Evolutionary conservation across 2,113 vertebrate species (phyloP).

Genomic region (Neogale vison): DNA sequence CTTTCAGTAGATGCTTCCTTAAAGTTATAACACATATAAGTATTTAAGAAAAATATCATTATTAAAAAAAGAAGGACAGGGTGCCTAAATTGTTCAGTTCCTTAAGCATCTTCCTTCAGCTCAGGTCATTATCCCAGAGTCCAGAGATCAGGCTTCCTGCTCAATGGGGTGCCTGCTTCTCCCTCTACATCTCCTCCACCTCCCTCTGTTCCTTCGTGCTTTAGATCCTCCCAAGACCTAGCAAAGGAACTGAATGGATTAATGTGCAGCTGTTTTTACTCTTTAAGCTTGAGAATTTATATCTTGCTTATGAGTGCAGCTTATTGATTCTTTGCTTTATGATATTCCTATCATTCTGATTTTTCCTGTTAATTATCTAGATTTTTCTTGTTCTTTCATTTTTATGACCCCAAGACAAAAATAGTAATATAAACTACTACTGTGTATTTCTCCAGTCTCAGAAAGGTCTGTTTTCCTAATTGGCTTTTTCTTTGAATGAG

Average conservation of each 20-base stretch:
- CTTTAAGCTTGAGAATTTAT: background rate
- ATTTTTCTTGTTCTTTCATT: background rate
- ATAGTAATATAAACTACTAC: background rate
- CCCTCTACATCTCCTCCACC: too few relatives aligned
- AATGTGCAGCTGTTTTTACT: background rate
- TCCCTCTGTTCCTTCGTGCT: too few relatives aligned
- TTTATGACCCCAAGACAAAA: background rate
- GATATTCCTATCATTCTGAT: background rate
- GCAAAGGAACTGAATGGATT: background rate
- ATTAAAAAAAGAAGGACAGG: too few relatives aligned
- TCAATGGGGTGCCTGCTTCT: too few relatives aligned
- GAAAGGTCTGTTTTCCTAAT: background rate
- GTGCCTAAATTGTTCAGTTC: too few relatives aligned
- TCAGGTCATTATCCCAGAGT: too few relatives aligned
- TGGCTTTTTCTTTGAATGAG: background rate
- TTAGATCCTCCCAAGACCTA: background rate
- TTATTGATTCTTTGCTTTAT: background rate
- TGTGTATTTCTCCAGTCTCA: background rate
- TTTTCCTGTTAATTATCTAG: background rate
- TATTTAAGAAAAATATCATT: background rate
- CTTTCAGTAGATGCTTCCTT: background rate
- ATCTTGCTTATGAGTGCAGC: background rate
- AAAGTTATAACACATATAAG: background rate
- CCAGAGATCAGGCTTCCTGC: too few relatives aligned
- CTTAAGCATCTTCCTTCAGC: too few relatives aligned